Conservation (phyloP, 2,113 vertebrate genomes). For the Erythrocercus mccallii region DNA sequence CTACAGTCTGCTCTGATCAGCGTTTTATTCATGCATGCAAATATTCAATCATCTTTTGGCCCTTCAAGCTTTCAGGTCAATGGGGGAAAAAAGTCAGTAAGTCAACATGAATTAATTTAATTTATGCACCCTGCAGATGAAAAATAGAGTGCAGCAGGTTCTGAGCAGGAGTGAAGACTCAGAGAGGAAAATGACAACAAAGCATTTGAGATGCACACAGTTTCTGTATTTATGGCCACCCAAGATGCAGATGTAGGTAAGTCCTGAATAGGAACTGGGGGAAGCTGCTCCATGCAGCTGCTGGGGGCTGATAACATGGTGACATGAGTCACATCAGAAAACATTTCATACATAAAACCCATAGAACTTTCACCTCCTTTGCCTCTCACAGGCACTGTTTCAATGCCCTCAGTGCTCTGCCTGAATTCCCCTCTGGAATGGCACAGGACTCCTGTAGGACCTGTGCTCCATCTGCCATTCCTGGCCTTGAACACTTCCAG, state of each 20-base stretch:
- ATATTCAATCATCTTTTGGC: not conserved
- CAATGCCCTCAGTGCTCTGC: not conserved
- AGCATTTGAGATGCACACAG: not conserved
- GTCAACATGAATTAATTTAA: not conserved
- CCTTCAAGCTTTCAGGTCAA: not conserved
- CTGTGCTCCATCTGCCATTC: not conserved
- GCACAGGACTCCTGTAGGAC: not conserved
- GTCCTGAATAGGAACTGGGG: not conserved
- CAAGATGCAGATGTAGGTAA: not conserved
- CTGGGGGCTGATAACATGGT: not conserved
- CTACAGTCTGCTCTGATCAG: not conserved
- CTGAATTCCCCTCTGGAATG: not conserved
- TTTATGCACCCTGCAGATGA: not conserved
- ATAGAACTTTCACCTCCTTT: not conserved
- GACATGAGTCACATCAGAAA: not conserved
- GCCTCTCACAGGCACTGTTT: not conserved
- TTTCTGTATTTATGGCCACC: not conserved
- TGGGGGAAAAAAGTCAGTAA: not conserved
- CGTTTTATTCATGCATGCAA: not conserved
- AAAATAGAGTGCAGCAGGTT: not conserved
- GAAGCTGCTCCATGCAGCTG: not conserved
- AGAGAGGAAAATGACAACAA: not conserved
- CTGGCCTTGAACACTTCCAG: not conserved
- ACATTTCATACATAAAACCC: not conserved
- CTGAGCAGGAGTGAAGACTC: not conserved